Conservation (phyloP, 2,888 invertebrate species). For the Baccha elongata region DNA sequence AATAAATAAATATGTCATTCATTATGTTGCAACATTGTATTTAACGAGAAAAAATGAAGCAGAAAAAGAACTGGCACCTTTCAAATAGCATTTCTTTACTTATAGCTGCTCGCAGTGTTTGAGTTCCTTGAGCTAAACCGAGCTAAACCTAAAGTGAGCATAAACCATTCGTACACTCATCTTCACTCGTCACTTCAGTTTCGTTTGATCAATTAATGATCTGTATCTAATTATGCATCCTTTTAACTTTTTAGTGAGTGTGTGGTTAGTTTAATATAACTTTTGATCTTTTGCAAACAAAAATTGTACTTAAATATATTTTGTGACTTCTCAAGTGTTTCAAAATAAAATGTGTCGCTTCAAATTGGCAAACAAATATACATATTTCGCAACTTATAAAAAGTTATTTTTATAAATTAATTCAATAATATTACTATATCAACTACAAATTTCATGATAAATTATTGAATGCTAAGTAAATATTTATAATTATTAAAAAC, state of each 20-base stretch:
- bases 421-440: too few species aligned
- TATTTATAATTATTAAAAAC: neutral
- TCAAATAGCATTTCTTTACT: slow-evolving; percentile 37
- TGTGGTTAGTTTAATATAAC: slow-evolving; percentile 18
- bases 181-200: slow-evolving; percentile 63
- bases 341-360: neutral
- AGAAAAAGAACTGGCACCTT: slow-evolving; percentile 12
- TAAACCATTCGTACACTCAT: slow-evolving; percentile 28
- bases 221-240: slow-evolving; percentile 61
- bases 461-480: slow-evolving; percentile 21
- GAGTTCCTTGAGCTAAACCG: slow-evolving; percentile 3
- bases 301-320: too few species aligned
- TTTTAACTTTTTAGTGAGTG: slow-evolving; percentile 4
- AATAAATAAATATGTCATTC: neutral
- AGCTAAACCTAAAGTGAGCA: neutral
- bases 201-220: slow-evolving; percentile 70
- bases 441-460: neutral
- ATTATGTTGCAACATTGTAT: slow-evolving; percentile 54
- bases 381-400: too few species aligned
- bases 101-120: neutral
- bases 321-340: neutral
- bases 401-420: too few species aligned
- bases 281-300: slow-evolving; percentile 65
- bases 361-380: too few species aligned
- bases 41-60: slow-evolving; percentile 35